Evolutionary conservation across 2,797 vertebrate species (phyloP), one percentile per base, ranked within the genome.

Genomic region (Pangasius krempfi): DNA sequence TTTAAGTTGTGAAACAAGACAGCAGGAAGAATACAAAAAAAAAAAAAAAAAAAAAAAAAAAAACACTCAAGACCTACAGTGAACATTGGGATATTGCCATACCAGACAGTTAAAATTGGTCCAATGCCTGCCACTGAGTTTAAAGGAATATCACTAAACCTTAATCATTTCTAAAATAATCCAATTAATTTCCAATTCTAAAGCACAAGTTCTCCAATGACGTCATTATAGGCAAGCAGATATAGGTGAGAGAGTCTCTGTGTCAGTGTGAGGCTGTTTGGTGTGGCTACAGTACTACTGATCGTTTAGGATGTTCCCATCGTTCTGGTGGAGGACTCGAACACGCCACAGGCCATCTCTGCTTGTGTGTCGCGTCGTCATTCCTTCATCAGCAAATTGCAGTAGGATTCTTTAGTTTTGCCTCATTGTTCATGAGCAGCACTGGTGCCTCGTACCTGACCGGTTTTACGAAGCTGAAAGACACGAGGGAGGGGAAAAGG

Each of bases 401-500:
- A 93, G 95, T 90, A 91, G 95, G 94, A 93, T 82, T 91, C 84
- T 76, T 88, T 89, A 73, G 85, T 84, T 86, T 86, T 86, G 88
- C 75, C 68, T 96, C 94, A 96, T 90, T 97, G 94, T 93, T 97
- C 96, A 84, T 96, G 94, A 93, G 96, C 96, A 93, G 96, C 96
- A 94, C 96, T 97, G 93, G 94, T 97, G 94, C 96, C 96, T 95
- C 96, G 96, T 94, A 96, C 94, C 93, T 94, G 95, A 96, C 96
- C 96, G 89, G 92, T 94, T 91, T 94, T 94, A 94, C 96, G 96
- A 92, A 96, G 96, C 96, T 96, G 92, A 5, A 52, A 87, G 33
- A 40, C 58, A 75, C 20, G 33, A 82, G 3, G 68, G 68, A 70
- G 72, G 70, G 68, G 13, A 8, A 70, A 62, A 62, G 87, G 54